These are phyloP conservation scores for Scrobipalpa costella DNA, from an alignment of 2,888 invertebrate genomes.

Conservation along the genomic window DNA sequence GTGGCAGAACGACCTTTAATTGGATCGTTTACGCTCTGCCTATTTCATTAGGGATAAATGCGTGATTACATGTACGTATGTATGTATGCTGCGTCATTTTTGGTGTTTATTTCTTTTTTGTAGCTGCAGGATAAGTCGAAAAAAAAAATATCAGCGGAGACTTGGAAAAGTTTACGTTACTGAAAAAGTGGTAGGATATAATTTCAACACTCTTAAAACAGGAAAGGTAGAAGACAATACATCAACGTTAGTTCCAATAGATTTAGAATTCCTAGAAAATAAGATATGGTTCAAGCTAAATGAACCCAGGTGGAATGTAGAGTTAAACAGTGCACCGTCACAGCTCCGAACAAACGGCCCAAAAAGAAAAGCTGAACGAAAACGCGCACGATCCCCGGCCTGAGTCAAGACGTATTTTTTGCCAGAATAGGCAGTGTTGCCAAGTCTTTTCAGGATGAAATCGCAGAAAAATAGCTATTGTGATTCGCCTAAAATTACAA, in stretches of 20 bases:
- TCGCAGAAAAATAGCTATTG: too few species aligned
- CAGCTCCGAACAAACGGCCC: slow-evolving; percentile 1
- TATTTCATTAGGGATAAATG: too few species aligned
- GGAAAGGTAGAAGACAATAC: too few species aligned
- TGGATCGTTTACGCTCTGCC: too few species aligned
- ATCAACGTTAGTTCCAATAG: background rate
- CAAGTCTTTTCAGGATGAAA: too few species aligned
- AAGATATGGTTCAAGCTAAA: background rate
- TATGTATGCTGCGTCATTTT: too few species aligned
- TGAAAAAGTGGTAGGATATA: too few species aligned
- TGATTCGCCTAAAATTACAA: too few species aligned
- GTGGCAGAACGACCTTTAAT: too few species aligned
- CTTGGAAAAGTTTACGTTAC: background rate
- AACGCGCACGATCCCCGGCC: slow-evolving; percentile 6
- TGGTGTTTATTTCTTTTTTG: slow-evolving; percentile 30
- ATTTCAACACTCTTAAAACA: too few species aligned
- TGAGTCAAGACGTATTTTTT: slow-evolving; percentile 20
- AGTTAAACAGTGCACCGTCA: background rate
- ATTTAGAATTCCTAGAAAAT: background rate
- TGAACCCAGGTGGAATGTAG: background rate
- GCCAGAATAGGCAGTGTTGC: slow-evolving; percentile 9
- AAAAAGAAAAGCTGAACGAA: slow-evolving; percentile 11
- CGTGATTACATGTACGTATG: too few species aligned
- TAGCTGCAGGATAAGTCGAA: background rate
- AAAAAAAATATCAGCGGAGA: too few species aligned